Percentiles rank a stretch among this genome's conserved stretches.
Conservation (phyloP, 2,888 invertebrate species). For the Sphecodes monilicornis region DNA sequence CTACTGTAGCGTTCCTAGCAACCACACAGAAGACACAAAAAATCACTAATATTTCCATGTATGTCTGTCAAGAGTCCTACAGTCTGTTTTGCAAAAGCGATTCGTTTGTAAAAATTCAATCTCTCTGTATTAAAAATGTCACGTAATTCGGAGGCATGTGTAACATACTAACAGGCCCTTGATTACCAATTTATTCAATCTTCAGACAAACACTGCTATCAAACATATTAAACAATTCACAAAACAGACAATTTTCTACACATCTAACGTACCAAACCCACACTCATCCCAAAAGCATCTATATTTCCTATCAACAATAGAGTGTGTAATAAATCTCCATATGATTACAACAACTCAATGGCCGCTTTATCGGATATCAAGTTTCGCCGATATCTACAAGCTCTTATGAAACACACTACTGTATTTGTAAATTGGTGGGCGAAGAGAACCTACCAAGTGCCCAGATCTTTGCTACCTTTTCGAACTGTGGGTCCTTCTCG, state of each 20-base stretch:
- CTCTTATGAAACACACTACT: background rate
- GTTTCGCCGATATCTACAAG: background rate
- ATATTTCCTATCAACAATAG: background rate
- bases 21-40: no score
- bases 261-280: background rate
- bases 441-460: background rate
- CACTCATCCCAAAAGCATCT: background rate
- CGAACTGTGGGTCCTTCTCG: background rate
- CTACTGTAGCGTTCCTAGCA: no score
- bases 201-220: no score
- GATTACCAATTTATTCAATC: no score
- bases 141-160: background rate
- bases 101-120: no score
- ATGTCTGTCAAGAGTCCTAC: no score
- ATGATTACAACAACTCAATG: background rate
- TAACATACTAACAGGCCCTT: background rate
- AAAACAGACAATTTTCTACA: background rate
- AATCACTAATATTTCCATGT: no score
- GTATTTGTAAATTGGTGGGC: background rate
- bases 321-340: background rate
- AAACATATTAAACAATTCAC: no score
- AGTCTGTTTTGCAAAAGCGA: no score
- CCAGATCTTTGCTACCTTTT: background rate
- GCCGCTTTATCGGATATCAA: background rate
- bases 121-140: background rate